These are phyloP conservation scores for Drosophila willistoni DNA, from an alignment of 1,140 invertebrate species.

Conservation along the genomic window DNA sequence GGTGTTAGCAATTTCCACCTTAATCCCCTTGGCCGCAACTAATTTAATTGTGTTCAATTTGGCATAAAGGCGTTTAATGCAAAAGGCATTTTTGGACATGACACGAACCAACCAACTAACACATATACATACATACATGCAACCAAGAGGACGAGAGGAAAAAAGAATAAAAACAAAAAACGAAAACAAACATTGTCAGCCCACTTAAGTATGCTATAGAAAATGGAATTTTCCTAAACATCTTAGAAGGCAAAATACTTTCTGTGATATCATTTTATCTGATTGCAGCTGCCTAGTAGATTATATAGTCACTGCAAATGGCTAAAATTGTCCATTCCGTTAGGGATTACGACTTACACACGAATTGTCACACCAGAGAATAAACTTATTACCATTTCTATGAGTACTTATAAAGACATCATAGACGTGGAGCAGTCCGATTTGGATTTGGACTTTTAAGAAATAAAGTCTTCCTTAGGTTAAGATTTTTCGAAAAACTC, in stretches of 20 bases:
- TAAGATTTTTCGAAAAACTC: no score
- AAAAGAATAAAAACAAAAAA: neutral
- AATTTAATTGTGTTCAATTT: slow-evolving; percentile 82
- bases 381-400: neutral
- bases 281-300: neutral
- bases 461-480: no score
- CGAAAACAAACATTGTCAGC: neutral
- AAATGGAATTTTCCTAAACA: neutral
- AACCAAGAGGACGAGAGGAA: slow-evolving; percentile 8
- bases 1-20: slow-evolving; percentile 58
- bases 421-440: no score
- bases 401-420: neutral
- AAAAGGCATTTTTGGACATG: slow-evolving; percentile 47
- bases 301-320: neutral
- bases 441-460: no score
- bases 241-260: neutral
- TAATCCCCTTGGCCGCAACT: slow-evolving; percentile 77
- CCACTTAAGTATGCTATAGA: slow-evolving; percentile 9
- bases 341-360: neutral
- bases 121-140: no score
- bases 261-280: neutral
- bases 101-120: slow-evolving; percentile 17
- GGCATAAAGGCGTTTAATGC: slow-evolving; percentile 75
- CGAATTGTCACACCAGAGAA: neutral
- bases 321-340: neutral